Evolutionary conservation across 2,888 invertebrate genomes (phyloP), one percentile per base, ranked within the genome.

Genomic region (Patella pellucida): DNA sequence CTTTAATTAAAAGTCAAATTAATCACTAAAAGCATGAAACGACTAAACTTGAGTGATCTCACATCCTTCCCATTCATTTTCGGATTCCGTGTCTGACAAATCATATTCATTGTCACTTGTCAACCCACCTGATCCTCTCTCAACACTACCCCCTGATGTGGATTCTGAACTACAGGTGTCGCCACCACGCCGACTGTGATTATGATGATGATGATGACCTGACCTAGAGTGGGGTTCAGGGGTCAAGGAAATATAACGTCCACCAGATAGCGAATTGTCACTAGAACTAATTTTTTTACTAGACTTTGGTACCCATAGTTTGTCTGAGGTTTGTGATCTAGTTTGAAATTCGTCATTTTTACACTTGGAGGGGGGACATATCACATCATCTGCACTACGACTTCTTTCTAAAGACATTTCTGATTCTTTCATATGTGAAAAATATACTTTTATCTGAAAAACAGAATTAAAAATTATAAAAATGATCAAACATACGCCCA

Each of bases 61-160:
- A 77, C 84, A 83, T 11, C 85, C 86, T 19, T 85, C 85, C 88
- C 88, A 88, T 71, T 88, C 88, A 79, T 85, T 84, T 51, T 88
- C 88, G 1, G 85, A 84, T 50, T 88, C 87, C 0, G 86, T 85
- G 72, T 87, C 87, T 2, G 88, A 88, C 50, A 88, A 80, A 69
- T 87, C 84, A 62, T 87, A 87, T 16, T 85, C 84, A 50, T 68
- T 54, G 23, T 62, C 62, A 62, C 62, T 62, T 23, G 62, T 62
- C 19, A 62, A 19, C 19, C 62, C n/a, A 2, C 19, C 76, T 19
- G 81, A 81, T 71, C 82, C 74, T 14, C 79, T 76, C 31, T 84
- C 86, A 52, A 74, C 77, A 75, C 83, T 83, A 54, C 81, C 82
- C 15, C 75, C 76, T 7, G 81, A 81, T 11, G 76, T 77, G 14